Base-by-base conservation (phyloP, 2,888 invertebrate species). In the Pemphredon lugubris region DNA sequence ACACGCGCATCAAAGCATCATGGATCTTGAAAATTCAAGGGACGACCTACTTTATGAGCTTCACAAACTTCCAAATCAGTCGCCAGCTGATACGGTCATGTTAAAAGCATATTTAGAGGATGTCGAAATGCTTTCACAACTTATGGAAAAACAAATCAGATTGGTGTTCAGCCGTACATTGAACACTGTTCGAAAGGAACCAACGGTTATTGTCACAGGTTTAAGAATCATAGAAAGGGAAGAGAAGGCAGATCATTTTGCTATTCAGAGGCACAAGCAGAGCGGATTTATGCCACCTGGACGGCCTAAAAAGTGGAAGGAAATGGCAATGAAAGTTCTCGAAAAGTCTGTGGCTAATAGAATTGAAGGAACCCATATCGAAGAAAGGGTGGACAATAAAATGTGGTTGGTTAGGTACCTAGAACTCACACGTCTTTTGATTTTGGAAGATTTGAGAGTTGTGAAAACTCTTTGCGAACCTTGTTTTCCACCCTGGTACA, bases 61-160 rank as follows among this genome's bases (percentile, higher is more conserved):
- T 26, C 97, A 98, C 88, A 96, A 98, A 87, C 92, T 98, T 77
- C 96, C 98, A 0, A 96, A 97, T 87, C 97, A 98, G 86, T 95
- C 96, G 0, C 93, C 95, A 0, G 96, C 96, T 77, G 98, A 98
- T 87, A 97, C 96, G 88, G 95, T 96, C 54, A 96, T 98, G 92
- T 91, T 99, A 1, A 97, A 97, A 89, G 96, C 97, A 11, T 99
- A 99, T 90, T 99, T 99, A 90, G 95, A 96, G 79, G 98, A 98
- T 88, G 98, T 99, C 0, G 96, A 97, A 89, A 94, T 94, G 68
- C 93, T 99, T 0, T 98, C 98, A 0, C 94, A 95, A 74, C 91
- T 95, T 5, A 91, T 99, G 75, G 97, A 97, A 82, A 97, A 98
- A 86, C 98, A 98, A 88, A 92, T 99, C 45, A 95, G 96, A 87